Evolutionary conservation across 2,797 vertebrate genomes (phyloP).

Genomic region (Amphiprion clarkii): DNA sequence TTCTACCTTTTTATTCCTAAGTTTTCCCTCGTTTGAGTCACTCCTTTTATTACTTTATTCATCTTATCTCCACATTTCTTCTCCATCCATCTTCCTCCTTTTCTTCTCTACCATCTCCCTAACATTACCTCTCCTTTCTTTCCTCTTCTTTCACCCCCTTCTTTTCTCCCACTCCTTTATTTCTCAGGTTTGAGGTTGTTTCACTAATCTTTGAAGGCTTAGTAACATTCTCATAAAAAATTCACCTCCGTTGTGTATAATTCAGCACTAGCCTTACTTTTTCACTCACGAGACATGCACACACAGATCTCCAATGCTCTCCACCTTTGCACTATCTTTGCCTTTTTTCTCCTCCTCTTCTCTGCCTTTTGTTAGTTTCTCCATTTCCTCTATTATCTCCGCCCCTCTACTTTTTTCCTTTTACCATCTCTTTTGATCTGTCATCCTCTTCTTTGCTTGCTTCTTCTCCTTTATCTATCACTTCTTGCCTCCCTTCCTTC

Average conservation of each 20-base stretch:
- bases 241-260: slow-evolving; percentile 51
- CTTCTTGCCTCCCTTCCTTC: neutral
- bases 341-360: neutral
- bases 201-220: slow-evolving; percentile 51
- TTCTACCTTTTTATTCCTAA: too few species aligned
- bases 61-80: too few species aligned
- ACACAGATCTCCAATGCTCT: slow-evolving; percentile 2
- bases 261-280: slow-evolving; percentile 42
- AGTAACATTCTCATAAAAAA: slow-evolving; percentile 53
- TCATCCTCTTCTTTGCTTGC: neutral
- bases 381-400: neutral
- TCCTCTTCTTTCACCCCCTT: neutral
- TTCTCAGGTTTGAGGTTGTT: slow-evolving; percentile 30
- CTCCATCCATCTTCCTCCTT: neutral
- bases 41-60: too few species aligned
- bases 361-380: neutral
- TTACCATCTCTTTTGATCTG: neutral
- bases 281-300: slow-evolving; percentile 42
- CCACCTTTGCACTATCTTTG: neutral
- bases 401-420: neutral
- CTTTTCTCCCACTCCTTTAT: neutral
- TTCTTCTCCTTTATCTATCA: neutral
- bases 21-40: too few species aligned
- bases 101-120: neutral
- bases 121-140: neutral